A percentile compares a stretch with the other conserved stretches of the same genome.
These are phyloP conservation scores for Hypomecis atomaria DNA, from an alignment of 2,888 invertebrate species.

Conservation along the genomic window DNA sequence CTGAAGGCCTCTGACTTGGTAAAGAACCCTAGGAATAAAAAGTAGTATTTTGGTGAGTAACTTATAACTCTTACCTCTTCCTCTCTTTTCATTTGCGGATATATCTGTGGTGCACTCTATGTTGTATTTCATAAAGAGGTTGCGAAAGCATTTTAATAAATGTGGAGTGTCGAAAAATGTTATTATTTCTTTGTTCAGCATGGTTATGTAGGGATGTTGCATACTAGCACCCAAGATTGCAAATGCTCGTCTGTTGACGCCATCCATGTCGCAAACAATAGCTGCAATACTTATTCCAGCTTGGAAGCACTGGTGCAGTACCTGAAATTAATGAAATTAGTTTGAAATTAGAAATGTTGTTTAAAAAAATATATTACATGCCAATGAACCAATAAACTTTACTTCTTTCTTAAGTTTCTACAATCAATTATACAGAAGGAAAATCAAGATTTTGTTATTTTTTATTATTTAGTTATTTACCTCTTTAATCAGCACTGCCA, in stretches of 20 bases:
- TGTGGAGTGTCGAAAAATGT: constrained; percentile 39
- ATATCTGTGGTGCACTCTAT: constrained; percentile 32
- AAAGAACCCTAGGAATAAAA: background rate
- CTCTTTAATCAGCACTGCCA: background rate
- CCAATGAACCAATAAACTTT: background rate
- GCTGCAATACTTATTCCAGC: background rate
- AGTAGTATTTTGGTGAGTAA: background rate
- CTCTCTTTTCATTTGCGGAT: constrained; percentile 2
- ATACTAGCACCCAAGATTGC: background rate
- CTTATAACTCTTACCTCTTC: constrained; percentile 1
- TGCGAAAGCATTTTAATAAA: constrained; percentile 41
- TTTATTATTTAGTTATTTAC: background rate
- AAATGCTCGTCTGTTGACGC: background rate
- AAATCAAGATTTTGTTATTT: no score
- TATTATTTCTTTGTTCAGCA: constrained; percentile 16
- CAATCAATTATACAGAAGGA: no score
- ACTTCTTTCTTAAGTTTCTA: background rate
- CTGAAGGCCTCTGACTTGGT: no score
- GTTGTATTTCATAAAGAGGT: constrained; percentile 40
- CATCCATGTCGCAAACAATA: background rate
- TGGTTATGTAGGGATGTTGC: background rate
- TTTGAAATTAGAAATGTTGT: background rate
- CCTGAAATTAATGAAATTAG: background rate
- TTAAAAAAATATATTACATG: background rate
- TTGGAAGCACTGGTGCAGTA: background rate